Percentiles rank a stretch among this genome's conserved stretches.
These are phyloP conservation scores for Syndactyla subalaris DNA, from an alignment of 2,797 vertebrate genomes.

Conservation along the genomic window DNA sequence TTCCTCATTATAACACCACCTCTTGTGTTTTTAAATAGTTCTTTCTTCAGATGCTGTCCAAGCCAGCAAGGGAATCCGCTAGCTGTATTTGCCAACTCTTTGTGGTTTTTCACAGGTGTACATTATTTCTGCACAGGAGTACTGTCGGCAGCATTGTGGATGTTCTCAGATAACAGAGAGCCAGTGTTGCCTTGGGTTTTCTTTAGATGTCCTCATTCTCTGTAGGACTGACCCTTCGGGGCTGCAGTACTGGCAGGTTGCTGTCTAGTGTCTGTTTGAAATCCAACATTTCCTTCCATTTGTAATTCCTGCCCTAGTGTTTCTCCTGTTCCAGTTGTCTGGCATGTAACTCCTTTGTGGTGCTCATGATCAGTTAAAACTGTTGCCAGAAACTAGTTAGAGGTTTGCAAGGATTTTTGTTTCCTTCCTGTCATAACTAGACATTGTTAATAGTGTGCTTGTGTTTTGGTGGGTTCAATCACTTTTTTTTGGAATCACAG, in stretches of 20 bases:
- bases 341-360: constrained; percentile 29
- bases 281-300: constrained; percentile 53
- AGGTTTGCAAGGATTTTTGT: not conserved
- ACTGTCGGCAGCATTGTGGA: constrained; percentile 49
- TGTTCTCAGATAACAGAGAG: constrained; percentile 56
- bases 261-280: constrained; percentile 58
- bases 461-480: not conserved
- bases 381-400: not conserved
- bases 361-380: constrained; percentile 6
- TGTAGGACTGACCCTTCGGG: constrained; percentile 62
- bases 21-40: constrained; percentile 72
- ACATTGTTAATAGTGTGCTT: not conserved
- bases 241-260: constrained; percentile 44
- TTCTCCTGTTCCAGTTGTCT: constrained; percentile 58
- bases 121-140: constrained; percentile 47
- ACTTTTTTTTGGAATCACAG: not conserved
- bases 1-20: constrained; percentile 71
- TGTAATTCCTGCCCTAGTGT: constrained; percentile 65
- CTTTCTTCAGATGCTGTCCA: constrained; percentile 49
- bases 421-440: not conserved
- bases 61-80: constrained; percentile 32
- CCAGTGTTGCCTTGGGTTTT: constrained; percentile 49
- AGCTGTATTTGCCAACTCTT: constrained; percentile 39
- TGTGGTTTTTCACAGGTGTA: constrained; percentile 55
- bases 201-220: constrained; percentile 64